A percentile compares a stretch with the other conserved stretches of the same genome.
These are phyloP conservation scores for Pelecanus crispus DNA, from an alignment of 2,113 vertebrate genomes.

Conservation along the genomic window DNA sequence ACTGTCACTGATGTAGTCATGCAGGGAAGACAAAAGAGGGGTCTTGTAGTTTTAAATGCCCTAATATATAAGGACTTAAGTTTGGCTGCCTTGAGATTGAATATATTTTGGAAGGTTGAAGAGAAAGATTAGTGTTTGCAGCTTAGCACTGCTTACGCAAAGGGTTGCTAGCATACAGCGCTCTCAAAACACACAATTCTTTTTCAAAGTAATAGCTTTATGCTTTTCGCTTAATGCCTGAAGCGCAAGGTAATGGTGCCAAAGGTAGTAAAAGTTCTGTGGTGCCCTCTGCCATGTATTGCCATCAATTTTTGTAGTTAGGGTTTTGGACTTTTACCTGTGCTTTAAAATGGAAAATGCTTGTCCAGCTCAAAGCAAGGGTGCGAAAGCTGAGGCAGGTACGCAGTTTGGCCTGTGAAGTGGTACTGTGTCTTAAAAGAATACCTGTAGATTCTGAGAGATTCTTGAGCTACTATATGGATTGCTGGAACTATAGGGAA, in stretches of 20 bases:
- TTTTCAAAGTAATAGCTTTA: neutral
- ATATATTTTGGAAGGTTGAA: neutral
- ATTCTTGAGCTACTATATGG: neutral
- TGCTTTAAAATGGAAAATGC: neutral
- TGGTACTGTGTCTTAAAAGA: neutral
- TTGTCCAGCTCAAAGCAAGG: neutral
- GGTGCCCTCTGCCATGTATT: neutral
- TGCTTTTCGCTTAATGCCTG: neutral
- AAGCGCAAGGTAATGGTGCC: neutral
- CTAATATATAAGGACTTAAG: neutral
- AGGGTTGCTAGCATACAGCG: neutral
- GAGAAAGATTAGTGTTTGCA: neutral
- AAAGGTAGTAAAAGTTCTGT: neutral
- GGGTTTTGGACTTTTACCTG: neutral
- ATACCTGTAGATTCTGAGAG: neutral
- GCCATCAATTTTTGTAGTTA: neutral
- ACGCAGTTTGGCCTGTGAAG: neutral
- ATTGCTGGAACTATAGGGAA: neutral
- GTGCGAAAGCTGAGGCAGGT: neutral
- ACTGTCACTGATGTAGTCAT: neutral
- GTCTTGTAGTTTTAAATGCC: neutral
- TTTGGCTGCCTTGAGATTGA: neutral
- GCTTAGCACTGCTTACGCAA: neutral
- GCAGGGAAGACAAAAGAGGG: neutral
- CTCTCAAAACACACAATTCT: neutral